Evolutionary conservation across 1,140 invertebrate genomes (phyloP).

Genomic region (Sycobia sp.): DNA sequence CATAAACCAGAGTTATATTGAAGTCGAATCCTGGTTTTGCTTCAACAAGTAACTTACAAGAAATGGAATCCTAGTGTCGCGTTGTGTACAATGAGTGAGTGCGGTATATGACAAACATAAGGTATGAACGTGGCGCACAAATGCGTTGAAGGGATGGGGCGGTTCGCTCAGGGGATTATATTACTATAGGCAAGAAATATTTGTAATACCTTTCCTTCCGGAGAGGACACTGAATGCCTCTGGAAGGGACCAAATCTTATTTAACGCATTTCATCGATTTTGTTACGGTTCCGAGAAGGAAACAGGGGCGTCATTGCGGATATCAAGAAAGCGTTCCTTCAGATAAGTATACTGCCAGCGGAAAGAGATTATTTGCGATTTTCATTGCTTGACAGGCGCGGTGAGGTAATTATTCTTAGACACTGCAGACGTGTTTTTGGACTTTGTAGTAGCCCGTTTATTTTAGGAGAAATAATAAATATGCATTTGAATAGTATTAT

Average conservation of each 20-base stretch:
- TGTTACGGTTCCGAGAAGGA: not conserved
- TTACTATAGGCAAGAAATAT: too few species aligned
- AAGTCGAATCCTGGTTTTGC: too few species aligned
- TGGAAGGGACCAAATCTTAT: constrained; percentile 40
- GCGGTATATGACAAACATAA: too few species aligned
- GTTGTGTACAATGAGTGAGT: too few species aligned
- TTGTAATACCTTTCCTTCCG: too few species aligned
- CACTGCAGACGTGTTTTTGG: constrained; percentile 38
- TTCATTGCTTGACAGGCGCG: not conserved
- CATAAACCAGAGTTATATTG: too few species aligned
- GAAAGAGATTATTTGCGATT: constrained; percentile 9
- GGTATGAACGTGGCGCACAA: too few species aligned
- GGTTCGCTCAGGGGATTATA: too few species aligned
- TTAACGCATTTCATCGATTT: not conserved
- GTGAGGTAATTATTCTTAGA: not conserved
- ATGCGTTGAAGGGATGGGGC: too few species aligned
- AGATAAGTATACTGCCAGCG: not conserved
- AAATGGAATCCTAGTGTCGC: too few species aligned
- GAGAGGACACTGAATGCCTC: too few species aligned
- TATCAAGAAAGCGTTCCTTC: constrained; percentile 7
- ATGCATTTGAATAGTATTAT: not conserved
- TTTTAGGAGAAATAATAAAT: not conserved
- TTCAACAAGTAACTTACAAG: too few species aligned
- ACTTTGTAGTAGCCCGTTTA: constrained; percentile 22
- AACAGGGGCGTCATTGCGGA: not conserved